Evolutionary conservation across 2,888 invertebrate genomes (phyloP).

Genomic region (Taenaris catops): DNA sequence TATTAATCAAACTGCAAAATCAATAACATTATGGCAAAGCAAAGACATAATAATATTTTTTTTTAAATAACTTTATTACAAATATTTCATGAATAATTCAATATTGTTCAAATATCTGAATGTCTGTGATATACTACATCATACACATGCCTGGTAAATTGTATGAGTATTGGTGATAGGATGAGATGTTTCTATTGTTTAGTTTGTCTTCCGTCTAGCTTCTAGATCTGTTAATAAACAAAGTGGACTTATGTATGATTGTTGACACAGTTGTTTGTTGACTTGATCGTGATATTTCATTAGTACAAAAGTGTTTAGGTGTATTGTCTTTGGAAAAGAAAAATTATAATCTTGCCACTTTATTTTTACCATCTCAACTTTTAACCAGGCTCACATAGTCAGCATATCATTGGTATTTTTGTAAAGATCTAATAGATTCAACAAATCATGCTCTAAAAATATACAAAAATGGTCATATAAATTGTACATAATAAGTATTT

Average conservation of each 20-base stretch:
- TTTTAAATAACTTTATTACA: background rate
- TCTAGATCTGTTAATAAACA: slow-evolving; percentile 4
- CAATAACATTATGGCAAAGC: background rate
- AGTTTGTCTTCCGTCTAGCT: slow-evolving; percentile 1
- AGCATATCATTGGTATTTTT: too few species aligned
- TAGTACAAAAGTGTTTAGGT: too few species aligned
- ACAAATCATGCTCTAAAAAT: too few species aligned
- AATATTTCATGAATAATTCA: slow-evolving; percentile 2
- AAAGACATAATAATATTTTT: background rate
- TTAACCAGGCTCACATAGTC: too few species aligned
- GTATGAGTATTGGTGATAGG: background rate
- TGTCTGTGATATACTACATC: slow-evolving; percentile 40
- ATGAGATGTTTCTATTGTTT: background rate
- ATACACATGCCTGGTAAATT: slow-evolving; percentile 25
- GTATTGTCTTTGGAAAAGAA: too few species aligned
- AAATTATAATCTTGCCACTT: too few species aligned
- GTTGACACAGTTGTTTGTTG: background rate
- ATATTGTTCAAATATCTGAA: slow-evolving; percentile 26
- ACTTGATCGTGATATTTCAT: slow-evolving; percentile 11
- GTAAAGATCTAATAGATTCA: too few species aligned
- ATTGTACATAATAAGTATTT: too few species aligned
- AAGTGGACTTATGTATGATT: background rate
- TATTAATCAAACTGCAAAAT: background rate
- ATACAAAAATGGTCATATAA: too few species aligned
- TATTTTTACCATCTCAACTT: too few species aligned